Base-by-base conservation (phyloP, 1,140 invertebrate species). In the Hestina assimilis region DNA sequence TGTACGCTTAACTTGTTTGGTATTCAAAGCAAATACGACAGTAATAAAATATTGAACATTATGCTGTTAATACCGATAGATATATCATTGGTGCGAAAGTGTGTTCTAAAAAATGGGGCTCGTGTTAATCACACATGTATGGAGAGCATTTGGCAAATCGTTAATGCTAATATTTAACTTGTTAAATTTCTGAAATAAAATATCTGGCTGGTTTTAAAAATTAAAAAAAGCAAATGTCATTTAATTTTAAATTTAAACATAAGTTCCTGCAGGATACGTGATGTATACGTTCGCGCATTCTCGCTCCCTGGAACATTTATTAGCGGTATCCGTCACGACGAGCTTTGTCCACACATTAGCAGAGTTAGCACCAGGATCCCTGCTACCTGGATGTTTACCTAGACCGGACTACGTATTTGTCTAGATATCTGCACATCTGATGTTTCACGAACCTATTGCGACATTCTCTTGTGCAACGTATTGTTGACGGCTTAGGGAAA, bases 11-110 rank as follows among this genome's bases (percentile, higher is more conserved):
- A 75, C 72, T 70, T 83, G 81, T 83, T 79, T 81, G 74, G 72
- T 78, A 79, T 77, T 71, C 74, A 71, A 77, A 71, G 75, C 74
- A 86, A 88, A 88, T 79, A 82, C 50, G 58, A 43, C 62, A 74
- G 77, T 78, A 80, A 84, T 84, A 87, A 82, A 84, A 84, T 83
- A 84, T 82, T 78, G 72, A 72, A 77, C 79, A 74, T 82, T 72
- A 72, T 74, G 76, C 67, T 83, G 80, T 79, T 79, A 79, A 83
- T 77, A 65, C 54, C 63, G 56, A 68, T 67, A 48, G 68, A 76
- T 69, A 53, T 52, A 71, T 74, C 51, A 72, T 71, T 48, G 55
- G 58, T 65, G 59, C 46, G 59, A 62, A 67, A 66, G 70, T 58
- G 73, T 63, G 63, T 72, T 66, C 66, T 73, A 19, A 38, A 63